Percentiles rank a stretch among this genome's conserved stretches.
phyloP scores from a whole-genome alignment of 35 echinoderm and acorn worm genomes.

The Hemicentrotus pulcherrimus region DNA sequence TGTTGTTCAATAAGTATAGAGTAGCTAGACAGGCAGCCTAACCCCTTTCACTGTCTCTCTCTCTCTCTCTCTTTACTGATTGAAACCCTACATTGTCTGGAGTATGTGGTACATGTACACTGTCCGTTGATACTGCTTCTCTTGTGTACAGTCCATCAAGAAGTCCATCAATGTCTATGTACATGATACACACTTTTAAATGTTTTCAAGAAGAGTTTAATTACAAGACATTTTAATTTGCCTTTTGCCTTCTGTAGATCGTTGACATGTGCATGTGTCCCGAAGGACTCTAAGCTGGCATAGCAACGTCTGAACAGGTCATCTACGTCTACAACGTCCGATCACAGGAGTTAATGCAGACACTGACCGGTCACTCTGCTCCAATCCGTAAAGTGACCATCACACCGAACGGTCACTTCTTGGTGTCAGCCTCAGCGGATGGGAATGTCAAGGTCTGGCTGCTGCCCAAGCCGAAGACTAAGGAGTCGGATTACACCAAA shows the following conservation, averaged over 20 bases:
- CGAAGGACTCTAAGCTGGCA: constrained; percentile 70
- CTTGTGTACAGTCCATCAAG: too few species aligned
- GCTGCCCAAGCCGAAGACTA: constrained; percentile 57
- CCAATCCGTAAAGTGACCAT: constrained; percentile 67
- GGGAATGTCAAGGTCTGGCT: constrained; percentile 79
- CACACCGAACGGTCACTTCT: constrained; percentile 85
- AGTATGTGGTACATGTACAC: too few species aligned
- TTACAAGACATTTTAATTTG: background rate
- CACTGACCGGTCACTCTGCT: constrained; percentile 75
- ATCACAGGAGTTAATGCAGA: constrained; percentile 66
- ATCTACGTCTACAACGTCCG: constrained; percentile 89
- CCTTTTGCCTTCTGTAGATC: constrained; percentile 59
- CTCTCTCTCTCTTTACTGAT: too few species aligned
- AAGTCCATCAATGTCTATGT: too few species aligned
- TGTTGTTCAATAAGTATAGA: too few species aligned
- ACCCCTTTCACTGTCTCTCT: too few species aligned
- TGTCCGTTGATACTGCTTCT: too few species aligned
- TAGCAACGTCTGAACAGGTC: constrained; percentile 77
- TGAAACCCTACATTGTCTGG: too few species aligned
- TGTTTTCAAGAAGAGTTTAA: too few species aligned
- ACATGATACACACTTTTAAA: too few species aligned
- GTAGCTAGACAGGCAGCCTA: too few species aligned
- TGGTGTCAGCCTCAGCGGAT: constrained; percentile 74
- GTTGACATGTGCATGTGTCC: constrained; percentile 71
- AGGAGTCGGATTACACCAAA: background rate